Base-by-base conservation (phyloP, 2,888 invertebrate species). In the Globia sparganii region DNA sequence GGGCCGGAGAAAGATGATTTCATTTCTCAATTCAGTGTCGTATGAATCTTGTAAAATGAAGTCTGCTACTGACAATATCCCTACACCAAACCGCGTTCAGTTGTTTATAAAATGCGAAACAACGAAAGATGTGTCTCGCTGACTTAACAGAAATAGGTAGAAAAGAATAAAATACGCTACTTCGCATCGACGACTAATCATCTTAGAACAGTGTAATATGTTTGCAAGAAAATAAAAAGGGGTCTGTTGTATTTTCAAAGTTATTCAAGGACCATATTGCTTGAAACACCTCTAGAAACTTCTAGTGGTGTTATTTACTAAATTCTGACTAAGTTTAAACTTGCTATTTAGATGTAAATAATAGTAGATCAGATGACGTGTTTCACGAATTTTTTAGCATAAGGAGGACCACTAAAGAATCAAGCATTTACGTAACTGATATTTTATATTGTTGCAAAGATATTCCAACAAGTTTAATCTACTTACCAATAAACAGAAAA, bases 401-500 rank as follows among this genome's bases (percentile, higher is more conserved):
- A 37, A 37, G 5, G 9, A n/a, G 6, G 9, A 21, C 21, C 13
- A 18, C 1, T 9, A 8, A 5, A 31, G 6, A 18, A 25, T 18
- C 2, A 18, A 53, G 3, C 1, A 1, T 75, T 21, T 1, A 0
- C 0, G 1, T 25, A 76, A 34, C 8, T 31, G 15, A 43, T 40
- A 56, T 0, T 28, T 70, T 40, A 64, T 3, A 37, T 25, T 70
- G 61, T 53, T 71, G 66, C 78, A n/a, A 71, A 81, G 43, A 62
- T 21, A 83, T 67, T 25, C 2, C 18, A 68, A 46, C n/a, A 49
- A 72, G 70, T 77, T 66, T 69, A 80, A 81, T 53, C 18, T 74
- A 95, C 96, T 96, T 87, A 95, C 96, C 96, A 90, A 93, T 91
- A 91, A 92, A 94, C 90, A 94, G 91, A 93, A 94, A 93, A 90